Percentiles rank a stretch among this genome's conserved stretches.
These are phyloP conservation scores for Brienomyrus longianalis DNA, from an alignment of 2,113 vertebrate species.

Conservation along the genomic window DNA sequence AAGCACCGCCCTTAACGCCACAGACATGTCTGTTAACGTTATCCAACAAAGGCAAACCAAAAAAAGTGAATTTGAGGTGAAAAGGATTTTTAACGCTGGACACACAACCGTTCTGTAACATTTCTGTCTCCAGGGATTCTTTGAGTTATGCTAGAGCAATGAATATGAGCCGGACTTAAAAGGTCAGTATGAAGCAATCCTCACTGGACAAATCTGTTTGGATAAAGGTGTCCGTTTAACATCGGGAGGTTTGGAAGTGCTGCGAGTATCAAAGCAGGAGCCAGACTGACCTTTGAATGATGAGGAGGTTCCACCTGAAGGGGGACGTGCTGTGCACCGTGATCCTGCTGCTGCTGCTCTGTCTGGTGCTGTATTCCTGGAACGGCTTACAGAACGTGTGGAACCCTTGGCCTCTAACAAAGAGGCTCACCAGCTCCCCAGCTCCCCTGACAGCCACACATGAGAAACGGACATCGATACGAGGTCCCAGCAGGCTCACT, in stretches of 20 bases:
- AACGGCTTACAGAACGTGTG: constrained; percentile 45
- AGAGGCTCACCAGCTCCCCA: constrained; percentile 21
- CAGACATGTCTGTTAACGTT: neutral
- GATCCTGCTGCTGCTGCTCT: constrained; percentile 67
- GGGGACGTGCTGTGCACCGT: constrained; percentile 77
- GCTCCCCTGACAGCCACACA: constrained; percentile 11
- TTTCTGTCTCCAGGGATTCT: neutral
- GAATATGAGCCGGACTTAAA: neutral
- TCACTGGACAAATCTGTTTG: neutral
- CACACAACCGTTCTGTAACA: neutral
- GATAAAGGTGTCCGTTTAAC: neutral
- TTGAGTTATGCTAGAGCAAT: neutral
- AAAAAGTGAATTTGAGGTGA: no score
- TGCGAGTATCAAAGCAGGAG: neutral
- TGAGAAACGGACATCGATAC: constrained; percentile 7
- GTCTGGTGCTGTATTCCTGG: constrained; percentile 73
- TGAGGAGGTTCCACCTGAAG: constrained; percentile 74
- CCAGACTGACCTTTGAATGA: constrained; percentile 36
- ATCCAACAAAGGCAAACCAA: neutral
- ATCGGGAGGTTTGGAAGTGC: neutral
- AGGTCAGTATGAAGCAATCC: neutral
- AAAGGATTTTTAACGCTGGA: neutral
- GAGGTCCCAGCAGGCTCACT: neutral
- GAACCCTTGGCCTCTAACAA: constrained; percentile 35
- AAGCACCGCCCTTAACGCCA: neutral